Evolutionary conservation across 2,113 vertebrate genomes (phyloP).

Genomic region (Dipodomys ordii): DNA sequence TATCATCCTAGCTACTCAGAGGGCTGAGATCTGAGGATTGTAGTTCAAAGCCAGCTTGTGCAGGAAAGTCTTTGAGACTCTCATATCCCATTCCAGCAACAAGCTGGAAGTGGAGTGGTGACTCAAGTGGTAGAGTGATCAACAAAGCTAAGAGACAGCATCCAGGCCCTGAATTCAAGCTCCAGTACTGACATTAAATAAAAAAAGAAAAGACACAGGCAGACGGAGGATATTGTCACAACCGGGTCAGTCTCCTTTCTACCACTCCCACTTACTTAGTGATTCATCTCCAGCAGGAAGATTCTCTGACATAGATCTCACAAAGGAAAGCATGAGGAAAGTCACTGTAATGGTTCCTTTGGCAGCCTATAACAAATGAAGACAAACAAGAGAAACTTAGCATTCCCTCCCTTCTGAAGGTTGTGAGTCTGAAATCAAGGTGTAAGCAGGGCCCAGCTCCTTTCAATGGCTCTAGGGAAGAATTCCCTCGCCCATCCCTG

Average conservation of each 20-base stretch:
- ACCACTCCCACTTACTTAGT: neutral
- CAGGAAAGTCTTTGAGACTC: too few relatives aligned
- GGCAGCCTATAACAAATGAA: neutral
- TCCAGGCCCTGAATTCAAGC: too few relatives aligned
- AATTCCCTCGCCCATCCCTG: neutral
- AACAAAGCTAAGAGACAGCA: too few relatives aligned
- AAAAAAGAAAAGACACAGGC: too few relatives aligned
- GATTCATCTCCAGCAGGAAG: neutral
- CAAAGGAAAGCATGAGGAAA: neutral
- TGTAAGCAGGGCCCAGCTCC: neutral
- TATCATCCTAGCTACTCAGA: too few relatives aligned
- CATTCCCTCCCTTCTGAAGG: neutral
- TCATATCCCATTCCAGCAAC: too few relatives aligned
- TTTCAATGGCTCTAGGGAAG: neutral
- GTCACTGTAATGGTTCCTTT: neutral
- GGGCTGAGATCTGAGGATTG: too few relatives aligned
- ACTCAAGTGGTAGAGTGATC: too few relatives aligned
- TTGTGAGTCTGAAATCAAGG: neutral
- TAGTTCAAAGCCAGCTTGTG: too few relatives aligned
- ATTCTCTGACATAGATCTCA: neutral
- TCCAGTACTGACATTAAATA: too few relatives aligned
- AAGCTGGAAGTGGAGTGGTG: too few relatives aligned
- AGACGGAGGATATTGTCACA: neutral
- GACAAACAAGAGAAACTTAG: neutral
- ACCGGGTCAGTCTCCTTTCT: neutral